Percentiles rank a stretch among this genome's conserved stretches.
These are phyloP conservation scores for Acyrthosiphon pisum DNA, from an alignment of 1,140 invertebrate species.

Conservation along the genomic window DNA sequence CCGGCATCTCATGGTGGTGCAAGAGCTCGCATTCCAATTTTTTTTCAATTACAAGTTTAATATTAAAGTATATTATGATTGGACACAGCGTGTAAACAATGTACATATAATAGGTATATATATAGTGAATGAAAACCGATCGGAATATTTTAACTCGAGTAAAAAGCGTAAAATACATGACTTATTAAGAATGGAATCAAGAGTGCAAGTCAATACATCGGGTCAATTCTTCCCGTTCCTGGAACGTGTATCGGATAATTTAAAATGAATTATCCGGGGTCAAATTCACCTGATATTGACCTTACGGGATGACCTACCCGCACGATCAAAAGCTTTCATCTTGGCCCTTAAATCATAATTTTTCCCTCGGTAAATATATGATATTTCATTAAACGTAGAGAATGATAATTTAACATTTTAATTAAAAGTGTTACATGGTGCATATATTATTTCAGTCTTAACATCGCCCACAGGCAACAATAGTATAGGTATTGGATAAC, in stretches of 20 bases:
- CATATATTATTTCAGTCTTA: background rate
- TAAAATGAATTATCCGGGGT: background rate
- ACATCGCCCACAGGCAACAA: no score
- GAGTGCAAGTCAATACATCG: background rate
- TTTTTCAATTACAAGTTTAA: background rate
- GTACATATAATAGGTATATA: background rate
- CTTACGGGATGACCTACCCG: background rate
- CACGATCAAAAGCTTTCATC: background rate
- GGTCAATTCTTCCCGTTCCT: background rate
- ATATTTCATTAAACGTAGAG: background rate
- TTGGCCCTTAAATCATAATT: background rate
- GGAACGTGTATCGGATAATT: background rate
- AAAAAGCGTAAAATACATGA: background rate
- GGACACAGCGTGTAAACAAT: background rate
- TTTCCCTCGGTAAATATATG: background rate
- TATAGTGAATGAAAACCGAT: background rate
- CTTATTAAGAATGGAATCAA: background rate
- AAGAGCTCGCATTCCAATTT: background rate
- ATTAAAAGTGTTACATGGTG: background rate
- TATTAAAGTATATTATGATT: conserved; percentile 7
- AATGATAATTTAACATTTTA: background rate
- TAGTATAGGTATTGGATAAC: background rate
- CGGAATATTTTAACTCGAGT: background rate
- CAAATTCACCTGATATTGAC: background rate
- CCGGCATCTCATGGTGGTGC: background rate